Percentiles rank a stretch among this genome's conserved stretches.
Evolutionary conservation across 1,140 invertebrate genomes (phyloP).

Genomic region (Rhyzopertha dominica): DNA sequence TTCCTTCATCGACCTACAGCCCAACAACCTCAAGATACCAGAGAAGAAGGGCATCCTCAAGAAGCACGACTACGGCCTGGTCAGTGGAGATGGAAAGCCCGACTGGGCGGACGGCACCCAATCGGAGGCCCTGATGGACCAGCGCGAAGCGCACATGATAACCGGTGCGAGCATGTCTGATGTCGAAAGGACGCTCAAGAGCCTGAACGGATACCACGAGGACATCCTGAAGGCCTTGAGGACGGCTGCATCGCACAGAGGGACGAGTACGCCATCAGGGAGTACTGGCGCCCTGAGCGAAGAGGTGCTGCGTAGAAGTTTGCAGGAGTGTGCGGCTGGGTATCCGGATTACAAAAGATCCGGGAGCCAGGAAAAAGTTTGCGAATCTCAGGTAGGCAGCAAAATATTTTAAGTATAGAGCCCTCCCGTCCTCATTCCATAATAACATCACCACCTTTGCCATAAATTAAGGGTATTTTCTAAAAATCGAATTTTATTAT

Average conservation of each 20-base stretch:
- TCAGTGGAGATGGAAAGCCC: slow-evolving; percentile 61
- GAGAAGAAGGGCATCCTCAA: slow-evolving; percentile 87
- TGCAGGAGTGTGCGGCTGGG: slow-evolving; percentile 58
- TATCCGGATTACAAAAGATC: slow-evolving; percentile 60
- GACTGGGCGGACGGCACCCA: slow-evolving; percentile 66
- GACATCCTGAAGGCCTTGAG: slow-evolving; percentile 83
- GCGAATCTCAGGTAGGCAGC: slow-evolving; percentile 51
- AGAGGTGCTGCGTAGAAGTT: slow-evolving; percentile 57
- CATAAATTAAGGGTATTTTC: too few relatives aligned
- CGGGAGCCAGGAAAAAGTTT: slow-evolving; percentile 61
- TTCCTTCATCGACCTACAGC: slow-evolving; percentile 74
- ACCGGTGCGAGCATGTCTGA: slow-evolving; percentile 57
- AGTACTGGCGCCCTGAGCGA: slow-evolving; percentile 56
- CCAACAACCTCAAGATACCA: slow-evolving; percentile 72
- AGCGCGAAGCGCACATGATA: slow-evolving; percentile 59
- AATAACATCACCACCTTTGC: too few relatives aligned
- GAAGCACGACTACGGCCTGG: slow-evolving; percentile 73
- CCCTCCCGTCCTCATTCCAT: too few relatives aligned
- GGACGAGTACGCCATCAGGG: slow-evolving; percentile 55
- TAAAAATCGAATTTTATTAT: too few relatives aligned
- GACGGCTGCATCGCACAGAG: slow-evolving; percentile 69
- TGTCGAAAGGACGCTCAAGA: slow-evolving; percentile 78
- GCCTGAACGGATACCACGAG: slow-evolving; percentile 86
- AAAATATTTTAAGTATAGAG: too few relatives aligned
- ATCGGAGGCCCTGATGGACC: slow-evolving; percentile 63